Base-by-base conservation (phyloP, 2,888 invertebrate genomes). In the Hirtodrosophila cameraria region DNA sequence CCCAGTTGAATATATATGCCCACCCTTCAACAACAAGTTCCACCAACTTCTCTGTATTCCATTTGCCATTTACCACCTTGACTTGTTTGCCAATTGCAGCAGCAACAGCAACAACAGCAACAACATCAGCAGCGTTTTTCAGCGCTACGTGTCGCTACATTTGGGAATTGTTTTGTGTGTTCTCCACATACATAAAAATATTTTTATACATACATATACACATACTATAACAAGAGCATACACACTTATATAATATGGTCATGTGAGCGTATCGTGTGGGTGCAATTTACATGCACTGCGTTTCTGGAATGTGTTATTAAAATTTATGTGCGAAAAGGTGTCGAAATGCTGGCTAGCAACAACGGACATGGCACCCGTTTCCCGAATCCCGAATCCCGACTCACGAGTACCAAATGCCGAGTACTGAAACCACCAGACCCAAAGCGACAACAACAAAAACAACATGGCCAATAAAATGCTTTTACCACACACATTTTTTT, bases 261-360 rank as follows among this genome's bases (percentile, higher is more conserved):
- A 42, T 62, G 50, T 36, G 58, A 58, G 72, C 52, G 54, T 66
- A 54, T 46, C 50, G 71, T 67, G 55, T 61, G 72, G 68, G 68
- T 75, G 75, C 75, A 70, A 73, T 66, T 61, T 77, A 70, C 70
- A 76, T 70, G 77, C 54, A 64, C 55, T 58, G 64, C 58, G 49
- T 62, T 57, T 46, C 55, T 65, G 82, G 73, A 73, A 78, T 81
- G 82, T 78, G 82, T 80, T 81, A 81, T 83, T 82, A 81, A 77
- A 77, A 81, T 81, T 82, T 81, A 81, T 81, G 80, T 72, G 69
- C 60, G 63, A 72, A 69, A 81, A 82, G 75, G 83, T 82, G 76
- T 79, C 67, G 72, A 82, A 70, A 65, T 67, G 65, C 77, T 70
- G 80, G 41, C 52, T 50, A 42, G 53, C 57, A 66, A 63, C 58